phyloP scores from a whole-genome alignment of 2,797 vertebrate species.

The Tokudaia tokunoshimensis region DNA sequence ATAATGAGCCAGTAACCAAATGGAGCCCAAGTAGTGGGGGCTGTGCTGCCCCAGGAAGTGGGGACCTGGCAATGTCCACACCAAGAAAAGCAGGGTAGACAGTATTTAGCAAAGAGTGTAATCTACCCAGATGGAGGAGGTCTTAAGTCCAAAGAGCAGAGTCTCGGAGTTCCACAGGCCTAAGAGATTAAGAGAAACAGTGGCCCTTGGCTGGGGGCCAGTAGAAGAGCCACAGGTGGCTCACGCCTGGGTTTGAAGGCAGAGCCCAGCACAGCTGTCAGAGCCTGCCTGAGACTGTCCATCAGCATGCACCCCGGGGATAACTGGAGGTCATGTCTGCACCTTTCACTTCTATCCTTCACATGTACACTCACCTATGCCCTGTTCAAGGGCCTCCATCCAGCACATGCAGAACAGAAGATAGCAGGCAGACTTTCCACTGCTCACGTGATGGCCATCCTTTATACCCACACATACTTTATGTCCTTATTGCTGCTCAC shows the following conservation, averaged over 20 bases:
- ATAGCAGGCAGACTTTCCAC: conserved; percentile 26
- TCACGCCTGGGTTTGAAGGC: neutral
- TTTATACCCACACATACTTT: neutral
- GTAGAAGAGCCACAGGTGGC: neutral
- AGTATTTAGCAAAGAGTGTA: neutral
- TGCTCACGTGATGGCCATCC: fast-evolving
- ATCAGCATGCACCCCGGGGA: neutral
- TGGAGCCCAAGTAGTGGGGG: neutral
- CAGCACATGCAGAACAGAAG: neutral
- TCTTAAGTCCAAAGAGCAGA: neutral
- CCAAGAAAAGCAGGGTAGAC: neutral
- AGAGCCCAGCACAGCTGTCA: neutral
- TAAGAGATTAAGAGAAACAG: neutral
- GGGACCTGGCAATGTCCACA: neutral
- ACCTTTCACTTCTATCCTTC: neutral
- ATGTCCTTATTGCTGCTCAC: neutral
- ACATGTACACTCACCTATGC: neutral
- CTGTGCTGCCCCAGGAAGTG: neutral
- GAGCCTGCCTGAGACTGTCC: neutral
- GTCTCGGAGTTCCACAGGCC: neutral
- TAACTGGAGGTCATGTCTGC: neutral
- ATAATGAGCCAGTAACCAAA: neutral
- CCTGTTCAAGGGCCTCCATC: neutral
- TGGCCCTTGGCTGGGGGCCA: neutral
- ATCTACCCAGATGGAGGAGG: neutral